phyloP scores from a whole-genome alignment of 64 coral and sea anemone genomes.

The Actinia tenebrosa region DNA sequence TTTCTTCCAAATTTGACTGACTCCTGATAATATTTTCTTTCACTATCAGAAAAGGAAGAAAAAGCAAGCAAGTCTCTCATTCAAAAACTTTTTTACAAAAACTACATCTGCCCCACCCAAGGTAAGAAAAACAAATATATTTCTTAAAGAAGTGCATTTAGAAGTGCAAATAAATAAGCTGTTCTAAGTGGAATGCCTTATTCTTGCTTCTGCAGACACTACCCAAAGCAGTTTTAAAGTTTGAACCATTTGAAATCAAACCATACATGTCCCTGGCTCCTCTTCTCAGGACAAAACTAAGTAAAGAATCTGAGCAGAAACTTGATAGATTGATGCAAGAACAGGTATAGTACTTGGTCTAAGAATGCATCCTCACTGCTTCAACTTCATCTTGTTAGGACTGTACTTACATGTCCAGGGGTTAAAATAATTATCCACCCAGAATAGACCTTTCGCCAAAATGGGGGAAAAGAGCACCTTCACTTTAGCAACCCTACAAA shows the following conservation, averaged over 20 bases:
- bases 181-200: neutral
- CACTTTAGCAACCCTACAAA: too few relatives aligned
- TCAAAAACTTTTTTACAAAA: slow-evolving; percentile 68
- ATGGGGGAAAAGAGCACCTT: too few relatives aligned
- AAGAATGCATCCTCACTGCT: too few relatives aligned
- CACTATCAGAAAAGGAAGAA: slow-evolving; percentile 62
- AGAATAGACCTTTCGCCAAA: too few relatives aligned
- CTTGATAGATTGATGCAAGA: slow-evolving; percentile 26
- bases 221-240: slow-evolving; percentile 36
- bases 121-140: slow-evolving; percentile 16
- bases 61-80: slow-evolving; percentile 46
- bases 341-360: neutral
- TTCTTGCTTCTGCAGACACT: slow-evolving; percentile 38
- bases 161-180: too few relatives aligned
- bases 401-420: too few relatives aligned
- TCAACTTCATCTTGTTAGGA: too few relatives aligned
- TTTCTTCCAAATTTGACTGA: neutral
- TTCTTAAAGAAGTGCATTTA: too few relatives aligned
- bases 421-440: too few relatives aligned
- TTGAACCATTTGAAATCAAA: slow-evolving; percentile 79
- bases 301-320: slow-evolving; percentile 30
- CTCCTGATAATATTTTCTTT: too few relatives aligned
- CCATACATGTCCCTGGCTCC: slow-evolving; percentile 66
- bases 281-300: slow-evolving; percentile 30
- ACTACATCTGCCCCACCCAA: slow-evolving; percentile 40